Evolutionary conservation across 2,113 vertebrate species (phyloP).

Genomic region (Labeo catla): DNA sequence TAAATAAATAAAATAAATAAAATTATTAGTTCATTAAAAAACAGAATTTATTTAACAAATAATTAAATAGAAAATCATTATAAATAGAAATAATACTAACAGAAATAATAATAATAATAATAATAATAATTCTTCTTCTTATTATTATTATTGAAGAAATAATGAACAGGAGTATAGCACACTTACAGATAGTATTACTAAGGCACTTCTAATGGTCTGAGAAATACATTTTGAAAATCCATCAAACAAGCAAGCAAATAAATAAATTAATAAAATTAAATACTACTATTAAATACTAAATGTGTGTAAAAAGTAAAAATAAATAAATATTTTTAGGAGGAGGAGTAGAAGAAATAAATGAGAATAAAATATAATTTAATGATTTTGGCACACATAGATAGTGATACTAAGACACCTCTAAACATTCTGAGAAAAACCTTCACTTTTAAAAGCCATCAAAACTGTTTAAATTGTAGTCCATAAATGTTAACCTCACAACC

Average conservation of each 20-base stretch:
- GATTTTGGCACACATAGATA: too few relatives aligned
- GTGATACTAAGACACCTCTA: conserved; percentile 49
- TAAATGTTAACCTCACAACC: conserved; percentile 78
- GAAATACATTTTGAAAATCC: too few relatives aligned
- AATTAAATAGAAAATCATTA: not conserved
- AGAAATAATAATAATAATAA: not conserved
- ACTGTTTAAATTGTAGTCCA: conserved; percentile 68
- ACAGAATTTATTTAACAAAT: not conserved
- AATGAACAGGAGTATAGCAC: too few relatives aligned
- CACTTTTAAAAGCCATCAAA: conserved; percentile 51
- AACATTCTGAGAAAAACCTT: conserved; percentile 61
- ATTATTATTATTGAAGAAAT: too few relatives aligned
- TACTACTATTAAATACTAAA: too few relatives aligned
- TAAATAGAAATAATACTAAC: not conserved
- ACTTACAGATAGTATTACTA: too few relatives aligned
- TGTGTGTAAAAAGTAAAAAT: too few relatives aligned
- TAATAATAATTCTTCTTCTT: too few relatives aligned
- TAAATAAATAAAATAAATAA: not conserved
- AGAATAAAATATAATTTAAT: too few relatives aligned
- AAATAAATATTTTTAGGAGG: too few relatives aligned
- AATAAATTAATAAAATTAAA: not conserved
- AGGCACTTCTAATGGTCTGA: too few relatives aligned
- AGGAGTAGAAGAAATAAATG: too few relatives aligned
- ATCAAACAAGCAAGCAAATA: not conserved
- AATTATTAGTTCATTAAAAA: not conserved